phyloP scores from a whole-genome alignment of 1,140 invertebrate species.

The Plodia interpunctella region DNA sequence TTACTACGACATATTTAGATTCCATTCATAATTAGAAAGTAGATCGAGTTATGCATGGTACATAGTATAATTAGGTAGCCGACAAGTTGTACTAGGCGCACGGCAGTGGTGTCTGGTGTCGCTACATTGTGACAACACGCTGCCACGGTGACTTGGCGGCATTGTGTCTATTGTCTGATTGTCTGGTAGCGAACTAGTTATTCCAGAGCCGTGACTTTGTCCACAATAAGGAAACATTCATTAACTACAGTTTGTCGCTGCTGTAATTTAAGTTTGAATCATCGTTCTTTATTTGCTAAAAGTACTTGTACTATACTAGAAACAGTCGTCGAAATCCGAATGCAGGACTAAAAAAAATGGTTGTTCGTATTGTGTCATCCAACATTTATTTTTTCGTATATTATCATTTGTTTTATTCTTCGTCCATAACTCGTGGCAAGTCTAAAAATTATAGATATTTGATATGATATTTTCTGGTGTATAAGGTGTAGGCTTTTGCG shows the following conservation, averaged over 20 bases:
- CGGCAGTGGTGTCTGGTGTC: conserved; percentile 30
- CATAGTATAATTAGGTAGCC: conserved; percentile 18
- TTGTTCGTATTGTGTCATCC: too few relatives aligned
- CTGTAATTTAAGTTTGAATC: conserved; percentile 1
- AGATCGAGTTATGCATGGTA: background rate
- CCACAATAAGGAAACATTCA: conserved; percentile 5
- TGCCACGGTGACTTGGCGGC: conserved; percentile 29
- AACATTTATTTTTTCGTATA: too few relatives aligned
- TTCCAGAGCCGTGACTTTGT: conserved; percentile 25
- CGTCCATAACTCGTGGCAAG: too few relatives aligned
- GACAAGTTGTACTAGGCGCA: conserved; percentile 23
- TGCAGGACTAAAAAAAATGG: too few relatives aligned
- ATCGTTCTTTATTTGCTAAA: too few relatives aligned
- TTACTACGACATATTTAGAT: too few relatives aligned
- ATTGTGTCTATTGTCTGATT: background rate
- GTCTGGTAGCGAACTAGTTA: conserved; percentile 20
- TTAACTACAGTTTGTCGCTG: background rate
- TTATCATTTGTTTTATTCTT: too few relatives aligned
- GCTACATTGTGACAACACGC: conserved; percentile 45
- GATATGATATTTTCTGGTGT: too few relatives aligned
- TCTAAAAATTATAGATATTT: too few relatives aligned
- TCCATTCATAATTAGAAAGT: conserved; percentile 3
- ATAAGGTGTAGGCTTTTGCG: too few relatives aligned
- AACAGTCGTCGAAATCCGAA: background rate
- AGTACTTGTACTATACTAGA: too few relatives aligned